These are phyloP conservation scores for Odontophorus gujanensis DNA, from an alignment of 2,113 vertebrate genomes.

Conservation along the genomic window DNA sequence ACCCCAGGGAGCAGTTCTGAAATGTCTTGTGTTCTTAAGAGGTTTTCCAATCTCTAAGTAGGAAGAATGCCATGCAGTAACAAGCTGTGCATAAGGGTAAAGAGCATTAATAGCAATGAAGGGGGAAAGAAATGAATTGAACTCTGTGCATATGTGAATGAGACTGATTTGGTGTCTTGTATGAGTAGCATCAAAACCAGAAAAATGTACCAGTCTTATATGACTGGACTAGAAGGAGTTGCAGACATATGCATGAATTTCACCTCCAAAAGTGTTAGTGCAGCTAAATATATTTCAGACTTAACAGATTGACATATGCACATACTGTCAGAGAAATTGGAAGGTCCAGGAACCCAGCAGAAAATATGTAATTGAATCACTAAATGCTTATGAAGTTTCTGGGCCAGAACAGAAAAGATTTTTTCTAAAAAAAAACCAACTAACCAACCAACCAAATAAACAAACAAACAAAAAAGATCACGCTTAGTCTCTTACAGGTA, in stretches of 20 bases:
- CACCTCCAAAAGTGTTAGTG: neutral
- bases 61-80: neutral
- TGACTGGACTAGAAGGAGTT: neutral
- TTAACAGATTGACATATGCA: neutral
- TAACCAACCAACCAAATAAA: neutral
- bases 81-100: neutral
- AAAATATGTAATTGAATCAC: neutral
- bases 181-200: neutral
- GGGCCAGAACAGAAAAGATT: neutral
- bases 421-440: neutral
- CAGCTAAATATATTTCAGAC: neutral
- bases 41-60: neutral
- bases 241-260: neutral
- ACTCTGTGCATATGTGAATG: neutral
- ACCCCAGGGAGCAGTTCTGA: slow-evolving; percentile 1
- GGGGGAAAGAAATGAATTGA: neutral
- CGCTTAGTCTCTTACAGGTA: neutral
- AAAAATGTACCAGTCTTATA: neutral
- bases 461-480: neutral
- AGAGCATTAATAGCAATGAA: neutral
- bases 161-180: neutral
- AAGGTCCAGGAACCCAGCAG: neutral
- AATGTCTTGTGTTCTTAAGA: neutral
- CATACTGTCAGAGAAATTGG: neutral
- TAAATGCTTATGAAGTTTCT: neutral